These are phyloP conservation scores for Eugnorisma glareosa DNA, from an alignment of 2,888 invertebrate species.

Conservation along the genomic window DNA sequence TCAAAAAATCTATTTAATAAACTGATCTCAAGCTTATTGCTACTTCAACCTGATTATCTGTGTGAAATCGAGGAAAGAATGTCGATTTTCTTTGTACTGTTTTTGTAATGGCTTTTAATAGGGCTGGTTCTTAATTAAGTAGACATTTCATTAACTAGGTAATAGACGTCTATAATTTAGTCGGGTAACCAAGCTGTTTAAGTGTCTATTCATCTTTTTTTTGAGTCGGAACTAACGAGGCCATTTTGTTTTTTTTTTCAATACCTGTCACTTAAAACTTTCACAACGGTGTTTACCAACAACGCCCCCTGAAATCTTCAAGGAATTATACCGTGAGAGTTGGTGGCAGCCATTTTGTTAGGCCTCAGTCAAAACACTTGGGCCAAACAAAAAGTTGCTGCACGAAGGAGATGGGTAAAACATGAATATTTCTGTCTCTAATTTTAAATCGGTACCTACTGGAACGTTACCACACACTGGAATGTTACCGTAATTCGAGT, in stretches of 20 bases:
- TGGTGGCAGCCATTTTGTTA: background rate
- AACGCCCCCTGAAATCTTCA: background rate
- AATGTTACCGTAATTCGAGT: too few relatives aligned
- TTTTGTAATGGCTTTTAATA: constrained; percentile 20
- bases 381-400: background rate
- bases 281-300: background rate
- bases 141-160: background rate
- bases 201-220: background rate
- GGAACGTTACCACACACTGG: too few relatives aligned
- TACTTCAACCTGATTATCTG: constrained; percentile 28
- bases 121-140: constrained; percentile 7
- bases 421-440: background rate
- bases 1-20: background rate
- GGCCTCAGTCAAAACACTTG: background rate
- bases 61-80: constrained; percentile 45
- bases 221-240: background rate
- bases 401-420: background rate
- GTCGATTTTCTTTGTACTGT: constrained; percentile 12
- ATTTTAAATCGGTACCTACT: background rate
- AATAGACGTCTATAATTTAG: background rate
- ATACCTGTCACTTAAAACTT: background rate
- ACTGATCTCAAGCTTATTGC: constrained; percentile 37
- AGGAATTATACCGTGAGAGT: background rate
- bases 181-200: background rate
- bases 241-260: background rate